Base-by-base conservation (phyloP, 2,797 vertebrate genomes). In the Bradypodion pumilum region DNA sequence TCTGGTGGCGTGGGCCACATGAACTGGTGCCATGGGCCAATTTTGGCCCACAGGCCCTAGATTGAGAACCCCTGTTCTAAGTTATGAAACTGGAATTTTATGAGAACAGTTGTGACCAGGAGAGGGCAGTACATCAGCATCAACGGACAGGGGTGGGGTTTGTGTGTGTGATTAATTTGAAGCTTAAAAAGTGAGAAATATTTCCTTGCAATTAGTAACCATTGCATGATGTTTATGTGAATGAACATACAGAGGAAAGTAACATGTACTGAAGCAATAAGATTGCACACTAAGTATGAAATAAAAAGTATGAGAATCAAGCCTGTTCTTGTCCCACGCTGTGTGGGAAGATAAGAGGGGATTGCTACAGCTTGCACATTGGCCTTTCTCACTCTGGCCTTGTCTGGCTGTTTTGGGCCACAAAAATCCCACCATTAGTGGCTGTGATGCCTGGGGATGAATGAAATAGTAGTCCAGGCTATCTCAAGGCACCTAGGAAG, bases 61-160 rank as follows among this genome's bases (percentile, higher is more conserved):
- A n/a, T n/a, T n/a, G n/a, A n/a, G n/a, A 40, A 63, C 12, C 2
- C 7, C 19, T 29, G 1, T 46, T 42, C 6, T 13, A 3, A 49
- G 49, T 19, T n/a, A n/a, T n/a, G n/a, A n/a, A n/a, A n/a, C n/a
- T 9, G 21, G 29, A 59, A 32, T 49, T 27, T 15, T 35, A 19
- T 74, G 65, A 89, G 42, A 87, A 70, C 75, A 80, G 40, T 87
- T 69, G 62, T 82, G 75, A 19, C 92, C 94, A 92, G 92, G 78
- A 94, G 94, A 93, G 92, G 94, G 94, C 93, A 89, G 73, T 79
- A 73, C 78, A 80, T 74, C 83, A 82, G 60, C 74, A 65, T 79
- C 35, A 88, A 85, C 78, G 23, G 73, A n/a, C n/a, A 0, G n/a
- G n/a, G n/a, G n/a, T 0, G 19, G 35, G 21, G 3, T 37, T 29